phyloP scores from a whole-genome alignment of 1,140 invertebrate genomes.

The Trigoniulus corallinus region DNA sequence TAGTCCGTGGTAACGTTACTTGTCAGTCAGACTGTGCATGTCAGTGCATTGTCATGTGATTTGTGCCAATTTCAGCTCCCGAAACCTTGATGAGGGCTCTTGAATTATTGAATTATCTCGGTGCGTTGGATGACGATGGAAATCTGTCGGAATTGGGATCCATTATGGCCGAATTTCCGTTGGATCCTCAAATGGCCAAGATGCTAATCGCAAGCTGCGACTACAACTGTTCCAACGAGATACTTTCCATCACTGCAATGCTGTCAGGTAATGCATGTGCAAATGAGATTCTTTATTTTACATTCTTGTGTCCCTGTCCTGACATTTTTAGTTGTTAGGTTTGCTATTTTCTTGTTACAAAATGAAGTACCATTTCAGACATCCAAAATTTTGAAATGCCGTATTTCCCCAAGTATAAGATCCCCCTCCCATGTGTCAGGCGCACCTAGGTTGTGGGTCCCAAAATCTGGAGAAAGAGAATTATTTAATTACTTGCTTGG shows the following conservation, averaged over 20 bases:
- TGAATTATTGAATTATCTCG: constrained; percentile 93
- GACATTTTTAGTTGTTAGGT: not conserved
- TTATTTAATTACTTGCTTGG: too few relatives aligned
- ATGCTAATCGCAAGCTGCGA: constrained; percentile 89
- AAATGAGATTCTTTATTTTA: not conserved
- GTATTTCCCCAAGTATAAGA: too few relatives aligned
- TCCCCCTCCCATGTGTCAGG: too few relatives aligned
- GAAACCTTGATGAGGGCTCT: constrained; percentile 99
- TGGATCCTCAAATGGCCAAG: constrained; percentile 97
- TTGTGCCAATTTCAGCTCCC: constrained; percentile 44
- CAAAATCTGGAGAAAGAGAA: too few relatives aligned
- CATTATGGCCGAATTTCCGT: constrained; percentile 98
- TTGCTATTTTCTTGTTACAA: too few relatives aligned
- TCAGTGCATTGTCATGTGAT: not conserved
- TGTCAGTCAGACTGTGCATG: too few relatives aligned
- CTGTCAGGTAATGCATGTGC: constrained; percentile 62
- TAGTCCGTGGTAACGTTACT: constrained; percentile 7
- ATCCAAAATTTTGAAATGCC: too few relatives aligned
- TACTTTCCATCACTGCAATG: constrained; percentile 97
- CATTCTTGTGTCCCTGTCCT: not conserved
- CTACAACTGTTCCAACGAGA: constrained; percentile 98
- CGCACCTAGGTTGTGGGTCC: too few relatives aligned
- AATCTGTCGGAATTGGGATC: constrained; percentile 91
- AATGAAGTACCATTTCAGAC: too few relatives aligned
- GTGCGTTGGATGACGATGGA: constrained; percentile 90